Evolutionary conservation across 2,797 vertebrate species (phyloP).

Genomic region (Clarias fuscus): DNA sequence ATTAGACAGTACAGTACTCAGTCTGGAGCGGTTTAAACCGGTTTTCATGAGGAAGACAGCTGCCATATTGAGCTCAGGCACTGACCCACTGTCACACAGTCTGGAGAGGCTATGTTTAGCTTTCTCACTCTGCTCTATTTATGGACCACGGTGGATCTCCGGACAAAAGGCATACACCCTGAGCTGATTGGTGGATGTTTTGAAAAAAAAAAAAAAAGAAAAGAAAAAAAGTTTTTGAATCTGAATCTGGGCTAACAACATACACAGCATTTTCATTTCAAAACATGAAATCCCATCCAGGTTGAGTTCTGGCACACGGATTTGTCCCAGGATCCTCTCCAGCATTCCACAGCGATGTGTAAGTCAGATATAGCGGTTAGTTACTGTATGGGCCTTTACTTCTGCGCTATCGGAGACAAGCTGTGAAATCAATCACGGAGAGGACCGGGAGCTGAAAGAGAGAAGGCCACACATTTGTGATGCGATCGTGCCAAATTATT

Average conservation of each 20-base stretch:
- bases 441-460: background rate
- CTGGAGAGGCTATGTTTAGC: constrained; percentile 62
- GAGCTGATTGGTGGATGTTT: constrained; percentile 2
- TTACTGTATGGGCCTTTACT: background rate
- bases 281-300: background rate
- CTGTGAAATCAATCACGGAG: background rate
- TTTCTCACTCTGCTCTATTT: constrained; percentile 51
- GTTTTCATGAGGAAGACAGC: constrained; percentile 63
- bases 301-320: background rate
- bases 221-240: background rate
- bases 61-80: constrained; percentile 61
- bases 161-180: constrained; percentile 42
- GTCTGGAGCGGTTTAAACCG: constrained; percentile 59
- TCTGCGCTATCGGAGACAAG: background rate
- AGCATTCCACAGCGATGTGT: constrained; percentile 4
- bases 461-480: background rate
- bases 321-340: background rate
- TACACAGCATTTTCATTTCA: background rate
- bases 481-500: background rate
- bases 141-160: constrained; percentile 11
- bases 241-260: background rate
- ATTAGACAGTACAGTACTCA: background rate
- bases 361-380: background rate
- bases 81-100: constrained; percentile 33
- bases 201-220: too few relatives aligned